Percentiles rank a stretch among this genome's conserved stretches.
Conservation (phyloP, 1,140 invertebrate species). For the Matsumurasca onukii region DNA sequence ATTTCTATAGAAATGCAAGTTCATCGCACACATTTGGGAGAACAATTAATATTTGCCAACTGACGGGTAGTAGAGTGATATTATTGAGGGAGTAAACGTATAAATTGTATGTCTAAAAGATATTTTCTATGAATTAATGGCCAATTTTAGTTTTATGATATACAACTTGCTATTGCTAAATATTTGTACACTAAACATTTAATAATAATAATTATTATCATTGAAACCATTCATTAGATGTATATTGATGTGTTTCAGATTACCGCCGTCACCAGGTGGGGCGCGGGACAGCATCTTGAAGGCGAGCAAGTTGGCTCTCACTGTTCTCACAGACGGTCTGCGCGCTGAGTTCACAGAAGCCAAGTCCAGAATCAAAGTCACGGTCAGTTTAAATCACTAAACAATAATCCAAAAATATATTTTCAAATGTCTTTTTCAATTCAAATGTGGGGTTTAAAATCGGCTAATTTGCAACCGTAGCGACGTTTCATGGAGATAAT, state of each 20-base stretch:
- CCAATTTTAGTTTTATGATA: too few species aligned
- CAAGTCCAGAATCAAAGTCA: slow-evolving; percentile 58
- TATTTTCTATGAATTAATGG: too few species aligned
- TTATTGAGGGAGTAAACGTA: too few species aligned
- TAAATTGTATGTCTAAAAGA: too few species aligned
- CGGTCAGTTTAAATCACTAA: slow-evolving; percentile 46
- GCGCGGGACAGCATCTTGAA: not conserved
- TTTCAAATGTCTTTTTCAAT: not conserved
- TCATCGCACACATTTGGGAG: too few species aligned
- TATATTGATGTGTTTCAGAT: not conserved
- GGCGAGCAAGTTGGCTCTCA: slow-evolving; percentile 60
- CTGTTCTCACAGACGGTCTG: slow-evolving; percentile 58
- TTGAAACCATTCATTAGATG: too few species aligned
- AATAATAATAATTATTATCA: too few species aligned
- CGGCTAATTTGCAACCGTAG: not conserved
- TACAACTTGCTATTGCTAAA: too few species aligned
- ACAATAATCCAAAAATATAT: not conserved
- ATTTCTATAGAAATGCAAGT: too few species aligned
- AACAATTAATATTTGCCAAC: too few species aligned
- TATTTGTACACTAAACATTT: too few species aligned
- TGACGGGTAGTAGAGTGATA: too few species aligned
- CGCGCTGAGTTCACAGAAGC: slow-evolving; percentile 56
- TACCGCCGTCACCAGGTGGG: not conserved
- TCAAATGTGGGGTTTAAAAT: not conserved
- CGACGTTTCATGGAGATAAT: not conserved